phyloP scores from a whole-genome alignment of 2,797 vertebrate species.

The Hydrophis major region DNA sequence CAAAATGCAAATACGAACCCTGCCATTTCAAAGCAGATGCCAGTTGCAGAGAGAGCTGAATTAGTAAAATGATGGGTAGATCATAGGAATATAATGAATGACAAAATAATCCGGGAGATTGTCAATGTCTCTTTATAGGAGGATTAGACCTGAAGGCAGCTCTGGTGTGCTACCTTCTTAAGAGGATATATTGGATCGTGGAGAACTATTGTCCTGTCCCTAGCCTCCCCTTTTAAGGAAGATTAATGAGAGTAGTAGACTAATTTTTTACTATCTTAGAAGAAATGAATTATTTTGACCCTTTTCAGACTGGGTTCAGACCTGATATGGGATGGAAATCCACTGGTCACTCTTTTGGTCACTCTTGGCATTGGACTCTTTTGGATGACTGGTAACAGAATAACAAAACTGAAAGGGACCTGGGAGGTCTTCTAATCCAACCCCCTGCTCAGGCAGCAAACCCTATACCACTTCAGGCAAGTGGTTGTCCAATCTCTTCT shows the following conservation, averaged over 20 bases:
- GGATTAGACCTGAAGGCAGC: neutral
- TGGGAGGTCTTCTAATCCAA: too few species aligned
- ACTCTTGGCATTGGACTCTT: neutral
- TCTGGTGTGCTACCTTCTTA: neutral
- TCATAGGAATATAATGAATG: neutral
- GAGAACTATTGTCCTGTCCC: neutral
- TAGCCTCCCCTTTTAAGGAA: neutral
- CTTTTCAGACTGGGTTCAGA: neutral
- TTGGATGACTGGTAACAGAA: neutral
- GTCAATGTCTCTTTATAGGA: neutral
- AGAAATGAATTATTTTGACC: neutral
- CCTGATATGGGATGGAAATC: neutral
- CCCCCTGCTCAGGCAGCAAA: too few species aligned
- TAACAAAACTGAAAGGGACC: too few species aligned
- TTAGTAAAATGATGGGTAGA: neutral
- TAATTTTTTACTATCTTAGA: neutral
- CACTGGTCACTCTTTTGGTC: neutral
- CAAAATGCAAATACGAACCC: neutral
- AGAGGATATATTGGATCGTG: neutral
- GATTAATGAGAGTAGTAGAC: neutral
- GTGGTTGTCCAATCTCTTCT: too few species aligned
- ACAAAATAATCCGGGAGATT: neutral
- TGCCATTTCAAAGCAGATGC: neutral
- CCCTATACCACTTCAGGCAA: too few species aligned
- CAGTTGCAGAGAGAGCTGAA: neutral